These are phyloP conservation scores for Macrosoma leucophasiata DNA, from an alignment of 2,888 invertebrate species.

Conservation along the genomic window DNA sequence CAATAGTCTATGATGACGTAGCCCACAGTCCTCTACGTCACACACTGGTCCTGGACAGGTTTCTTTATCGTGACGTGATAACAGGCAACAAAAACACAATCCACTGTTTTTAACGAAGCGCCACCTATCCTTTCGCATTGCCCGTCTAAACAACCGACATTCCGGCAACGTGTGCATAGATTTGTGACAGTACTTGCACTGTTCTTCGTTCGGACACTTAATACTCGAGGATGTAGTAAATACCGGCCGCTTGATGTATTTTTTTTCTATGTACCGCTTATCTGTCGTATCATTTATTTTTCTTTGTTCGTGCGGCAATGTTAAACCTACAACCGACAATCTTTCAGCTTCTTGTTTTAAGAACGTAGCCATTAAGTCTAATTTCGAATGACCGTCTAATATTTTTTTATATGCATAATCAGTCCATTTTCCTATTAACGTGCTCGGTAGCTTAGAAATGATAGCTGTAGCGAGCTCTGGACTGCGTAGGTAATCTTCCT, in stretches of 20 bases:
- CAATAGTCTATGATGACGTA: slow-evolving; percentile 17
- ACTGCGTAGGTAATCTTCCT: slow-evolving; percentile 10
- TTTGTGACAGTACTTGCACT: slow-evolving; percentile 5
- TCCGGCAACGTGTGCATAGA: slow-evolving; percentile 2
- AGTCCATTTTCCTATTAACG: slow-evolving; percentile 18
- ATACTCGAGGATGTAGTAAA: too few species aligned
- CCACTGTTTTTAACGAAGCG: slow-evolving; percentile 8
- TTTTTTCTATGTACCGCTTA: background rate
- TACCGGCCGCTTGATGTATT: slow-evolving; percentile 5
- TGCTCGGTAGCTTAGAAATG: slow-evolving; percentile 13
- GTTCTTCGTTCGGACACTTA: background rate
- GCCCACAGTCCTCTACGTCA: slow-evolving; percentile 15
- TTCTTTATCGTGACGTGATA: slow-evolving; percentile 1
- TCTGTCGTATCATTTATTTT: background rate
- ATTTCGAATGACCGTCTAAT: slow-evolving; percentile 6
- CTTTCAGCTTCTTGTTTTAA: slow-evolving; percentile 14
- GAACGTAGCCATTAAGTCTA: slow-evolving; percentile 17
- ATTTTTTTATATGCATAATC: slow-evolving; percentile 17
- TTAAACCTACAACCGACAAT: background rate
- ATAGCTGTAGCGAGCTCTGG: slow-evolving; percentile 11
- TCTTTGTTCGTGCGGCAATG: background rate
- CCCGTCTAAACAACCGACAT: too few species aligned
- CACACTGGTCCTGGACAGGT: slow-evolving; percentile 12
- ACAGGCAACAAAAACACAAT: too few species aligned
- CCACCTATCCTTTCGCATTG: slow-evolving; percentile 1